Percentiles rank a stretch among this genome's conserved stretches.
These are phyloP conservation scores for Sturnus vulgaris DNA, from an alignment of 2,113 vertebrate genomes.

Conservation along the genomic window DNA sequence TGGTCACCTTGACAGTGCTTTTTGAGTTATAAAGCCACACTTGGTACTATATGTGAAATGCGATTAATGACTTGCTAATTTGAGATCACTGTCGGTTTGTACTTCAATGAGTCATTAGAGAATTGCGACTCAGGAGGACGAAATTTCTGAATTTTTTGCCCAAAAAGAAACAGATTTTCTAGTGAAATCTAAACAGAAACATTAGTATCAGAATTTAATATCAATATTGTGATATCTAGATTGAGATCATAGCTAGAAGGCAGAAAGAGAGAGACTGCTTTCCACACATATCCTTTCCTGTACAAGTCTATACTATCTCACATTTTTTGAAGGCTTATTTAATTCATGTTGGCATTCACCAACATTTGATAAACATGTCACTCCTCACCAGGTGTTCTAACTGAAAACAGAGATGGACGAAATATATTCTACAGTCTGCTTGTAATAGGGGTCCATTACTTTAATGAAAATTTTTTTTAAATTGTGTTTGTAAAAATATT, in stretches of 20 bases:
- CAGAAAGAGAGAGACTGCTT: constrained; percentile 44
- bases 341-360: constrained; percentile 72
- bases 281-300: constrained; percentile 33
- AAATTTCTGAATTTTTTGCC: constrained; percentile 48
- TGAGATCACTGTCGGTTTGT: constrained; percentile 48
- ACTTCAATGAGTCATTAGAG: constrained; percentile 24
- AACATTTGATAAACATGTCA: constrained; percentile 75
- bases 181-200: constrained; percentile 62
- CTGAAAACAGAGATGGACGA: constrained; percentile 28
- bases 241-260: constrained; percentile 43
- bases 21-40: background rate
- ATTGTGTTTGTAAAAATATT: constrained; percentile 21
- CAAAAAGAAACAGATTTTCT: constrained; percentile 56
- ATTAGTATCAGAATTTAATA: constrained; percentile 64
- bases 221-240: constrained; percentile 63
- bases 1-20: background rate
- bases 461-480: background rate
- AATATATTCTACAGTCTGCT: constrained; percentile 18
- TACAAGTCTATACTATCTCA: constrained; percentile 49
- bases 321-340: constrained; percentile 67
- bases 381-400: constrained; percentile 68
- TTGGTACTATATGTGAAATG: background rate
- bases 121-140: constrained; percentile 24
- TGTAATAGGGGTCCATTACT: background rate
- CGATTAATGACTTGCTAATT: constrained; percentile 9